Evolutionary conservation across 1,140 invertebrate species (phyloP), one percentile per base, ranked within the genome.

Genomic region (Littorina saxatilis): DNA sequence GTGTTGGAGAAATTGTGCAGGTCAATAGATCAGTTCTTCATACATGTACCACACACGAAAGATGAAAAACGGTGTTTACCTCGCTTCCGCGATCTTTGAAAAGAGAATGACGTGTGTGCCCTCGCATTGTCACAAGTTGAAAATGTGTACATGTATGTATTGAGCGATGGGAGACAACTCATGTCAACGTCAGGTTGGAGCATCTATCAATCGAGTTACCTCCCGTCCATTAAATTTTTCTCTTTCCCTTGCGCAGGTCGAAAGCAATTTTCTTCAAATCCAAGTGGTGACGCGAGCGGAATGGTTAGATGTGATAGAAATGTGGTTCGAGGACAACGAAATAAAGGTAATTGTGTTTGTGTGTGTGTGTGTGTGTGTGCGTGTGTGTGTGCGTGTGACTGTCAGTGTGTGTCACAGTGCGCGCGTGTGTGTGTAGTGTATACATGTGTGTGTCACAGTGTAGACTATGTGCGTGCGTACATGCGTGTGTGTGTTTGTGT

Each of bases 221-320:
- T 50, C 47, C 39, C 47, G 23, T 76, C 15, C 7, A 35, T 23
- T 72, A 32, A 3, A 37, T 39, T 7, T 72, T 52, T 23, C 20
- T 68, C 17, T 73, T 27, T 68, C 43, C 47, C 23, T 43, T 43
- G 82, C 82, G 50, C 83, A 89, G 88, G 76, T 85, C 20, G 81
- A 83, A 20, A 58, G 80, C 20, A 75, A 87, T 13, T 89, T 88
- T 81, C 47, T 89, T 1, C 81, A 86, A 50, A 84, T 89, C 39
- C 87, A 87, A 73, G 84, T 81, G 15, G 85, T 88, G 70, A 89
- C 88, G 5, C 78, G 85, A 73, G 86, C 84, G 13, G 87, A 89
- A 80, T 89, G 88, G 88, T 66, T 89, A 32, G 88, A 89, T 58
- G 82, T 89, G 0, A 82, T 88, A 17, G 88, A 89, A 79, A 85